Percentiles rank a stretch among this genome's conserved stretches.
These are phyloP conservation scores for Pogonophryne albipinna DNA, from an alignment of 2,797 vertebrate genomes.

Conservation along the genomic window DNA sequence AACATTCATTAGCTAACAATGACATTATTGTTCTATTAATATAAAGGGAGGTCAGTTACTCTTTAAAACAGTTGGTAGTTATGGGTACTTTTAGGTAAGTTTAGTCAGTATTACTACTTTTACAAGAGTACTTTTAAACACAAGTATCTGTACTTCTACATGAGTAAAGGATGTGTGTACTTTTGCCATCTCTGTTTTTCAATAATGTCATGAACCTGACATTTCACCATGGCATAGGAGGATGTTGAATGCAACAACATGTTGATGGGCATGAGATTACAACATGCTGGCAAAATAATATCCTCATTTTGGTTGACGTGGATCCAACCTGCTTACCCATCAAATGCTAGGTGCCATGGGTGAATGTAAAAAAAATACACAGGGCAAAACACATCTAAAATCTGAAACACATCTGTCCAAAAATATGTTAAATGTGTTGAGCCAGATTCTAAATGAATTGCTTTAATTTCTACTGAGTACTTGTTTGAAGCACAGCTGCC, in stretches of 20 bases:
- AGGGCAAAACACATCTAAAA: neutral
- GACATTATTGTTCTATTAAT: no score
- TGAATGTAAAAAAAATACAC: neutral
- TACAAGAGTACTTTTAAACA: no score
- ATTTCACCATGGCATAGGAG: neutral
- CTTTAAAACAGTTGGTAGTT: no score
- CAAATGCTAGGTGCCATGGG: neutral
- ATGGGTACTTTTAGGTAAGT: no score
- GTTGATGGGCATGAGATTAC: neutral
- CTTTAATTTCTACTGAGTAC: slow-evolving; percentile 10
- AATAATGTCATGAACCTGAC: neutral
- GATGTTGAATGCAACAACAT: neutral
- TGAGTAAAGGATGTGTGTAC: no score
- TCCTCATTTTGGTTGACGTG: neutral
- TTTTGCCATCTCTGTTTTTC: no score
- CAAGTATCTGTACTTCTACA: no score
- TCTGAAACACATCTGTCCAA: neutral
- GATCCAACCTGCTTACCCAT: neutral
- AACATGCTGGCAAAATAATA: neutral
- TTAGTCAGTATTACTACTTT: no score
- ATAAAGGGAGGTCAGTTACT: no score
- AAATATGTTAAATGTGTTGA: slow-evolving; percentile 11
- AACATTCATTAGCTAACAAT: no score
- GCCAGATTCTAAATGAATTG: neutral
- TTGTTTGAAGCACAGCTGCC: slow-evolving; percentile 22